Base-by-base conservation (phyloP, 2,113 vertebrate species). In the Pollachius pollachius region DNA sequence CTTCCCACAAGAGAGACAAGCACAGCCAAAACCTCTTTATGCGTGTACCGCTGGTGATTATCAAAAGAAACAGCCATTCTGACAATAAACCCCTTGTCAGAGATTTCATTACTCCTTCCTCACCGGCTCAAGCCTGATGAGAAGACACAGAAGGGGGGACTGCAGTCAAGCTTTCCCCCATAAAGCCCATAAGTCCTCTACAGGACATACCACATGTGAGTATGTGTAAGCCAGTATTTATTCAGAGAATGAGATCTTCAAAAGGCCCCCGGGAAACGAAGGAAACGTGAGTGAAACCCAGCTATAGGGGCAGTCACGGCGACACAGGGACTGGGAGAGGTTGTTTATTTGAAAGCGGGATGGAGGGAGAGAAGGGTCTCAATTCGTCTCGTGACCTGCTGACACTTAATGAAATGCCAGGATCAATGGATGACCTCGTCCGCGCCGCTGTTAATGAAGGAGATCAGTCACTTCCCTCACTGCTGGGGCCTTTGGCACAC, bases 351-450 rank as follows among this genome's bases (percentile, higher is more conserved):
- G 67, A 76, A 60, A 69, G 73, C 52, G 64, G 73, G 71, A 54
- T 54, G 1, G 68, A 69, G 4, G 74, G 41, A 9, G 41, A 48
- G 41, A 48, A 48, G 8, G 41, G 41, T 13, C 41, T 1, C 54
- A 3, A 16, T 87, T 88, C 81, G 83, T 89, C 86, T 84, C 85
- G 77, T 77, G 77, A 76, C 80, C 72, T 68, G 56, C 63, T 70
- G 82, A 82, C 84, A 85, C 86, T 86, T 90, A 89, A 92, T 89
- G 87, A 90, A 87, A 89, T 71, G 83, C 84, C 82, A 65, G 56
- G 75, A 89, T 92, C 89, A 83, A 93, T 91, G 88, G 88, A 89
- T 81, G 84, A 88, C 88, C 80, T 85, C 76, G 80, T 89, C 79
- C 73, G 70, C 79, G 83, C 81, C 71, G 75, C 67, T 15, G 78